Evolutionary conservation across 2,797 vertebrate species (phyloP).

Genomic region (Ciconia nigra): DNA sequence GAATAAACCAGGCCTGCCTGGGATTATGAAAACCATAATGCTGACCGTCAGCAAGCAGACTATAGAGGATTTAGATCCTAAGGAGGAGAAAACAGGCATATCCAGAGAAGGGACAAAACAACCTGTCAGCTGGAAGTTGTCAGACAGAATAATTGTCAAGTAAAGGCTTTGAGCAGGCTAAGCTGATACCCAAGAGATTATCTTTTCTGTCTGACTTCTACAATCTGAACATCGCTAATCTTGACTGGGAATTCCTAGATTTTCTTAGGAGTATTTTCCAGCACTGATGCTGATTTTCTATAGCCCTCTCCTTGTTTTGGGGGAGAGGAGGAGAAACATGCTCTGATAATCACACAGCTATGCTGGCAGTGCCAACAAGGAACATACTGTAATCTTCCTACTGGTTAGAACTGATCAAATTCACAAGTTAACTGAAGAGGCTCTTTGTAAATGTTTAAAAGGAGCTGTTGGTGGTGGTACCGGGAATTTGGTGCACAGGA

Average conservation of each 20-base stretch:
- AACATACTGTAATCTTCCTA: background rate
- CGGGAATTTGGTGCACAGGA: background rate
- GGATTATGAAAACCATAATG: background rate
- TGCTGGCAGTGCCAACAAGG: background rate
- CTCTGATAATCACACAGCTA: background rate
- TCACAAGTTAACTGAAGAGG: background rate
- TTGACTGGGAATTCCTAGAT: background rate
- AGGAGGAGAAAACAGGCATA: background rate
- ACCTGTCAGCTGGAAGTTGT: background rate
- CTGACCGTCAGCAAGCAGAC: background rate
- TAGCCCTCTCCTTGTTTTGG: background rate
- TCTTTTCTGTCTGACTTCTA: background rate
- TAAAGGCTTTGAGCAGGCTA: background rate
- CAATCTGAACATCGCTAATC: background rate
- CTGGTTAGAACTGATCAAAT: background rate
- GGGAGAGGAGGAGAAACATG: background rate
- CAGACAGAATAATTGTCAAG: background rate
- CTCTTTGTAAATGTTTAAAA: background rate
- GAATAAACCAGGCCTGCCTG: background rate
- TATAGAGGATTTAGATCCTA: background rate
- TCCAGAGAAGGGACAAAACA: background rate
- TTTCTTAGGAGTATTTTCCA: background rate
- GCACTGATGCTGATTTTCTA: background rate
- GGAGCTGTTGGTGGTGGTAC: background rate
- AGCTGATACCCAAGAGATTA: background rate